Evolutionary conservation across 1,140 invertebrate species (phyloP), one percentile per base, ranked within the genome.

Genomic region (Bombus haemorrhoidalis): DNA sequence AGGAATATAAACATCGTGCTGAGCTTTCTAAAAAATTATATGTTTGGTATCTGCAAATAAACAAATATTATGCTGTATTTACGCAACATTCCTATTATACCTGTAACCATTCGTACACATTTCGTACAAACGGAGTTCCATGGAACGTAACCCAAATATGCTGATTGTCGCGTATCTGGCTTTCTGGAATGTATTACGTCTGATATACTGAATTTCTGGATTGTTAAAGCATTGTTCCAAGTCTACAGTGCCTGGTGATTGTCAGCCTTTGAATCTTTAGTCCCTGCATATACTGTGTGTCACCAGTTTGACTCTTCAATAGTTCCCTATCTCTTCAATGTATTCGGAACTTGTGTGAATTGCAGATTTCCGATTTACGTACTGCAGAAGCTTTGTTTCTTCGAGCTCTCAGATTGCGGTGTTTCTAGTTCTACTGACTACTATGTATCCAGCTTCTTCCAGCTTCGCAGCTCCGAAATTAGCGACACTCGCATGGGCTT

Each of bases 321-420:
- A 68, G 34, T 68, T 68, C 34, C 9, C 66, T 37, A 68, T 68
- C 66, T 68, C 66, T 32, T 68, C 18, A 12, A 68, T 39, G 68
- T 71, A 71, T 71, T 71, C 37, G 1, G 68, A 39, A 71, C 37
- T 71, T 71, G 34, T 71, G 37, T 37, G 68, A 71, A 71, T 71
- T 71, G 68, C 66, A 68, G 66, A 68, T 68, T 68, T 68, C 66
- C 34, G 66, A 68, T 68, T 68, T 68, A 34, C 66, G 66, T 68
- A 37, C 66, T 25, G 3, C 18, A 1, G 3, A 9, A 34, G 66
- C 66, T 68, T 68, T 68, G 66, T 68, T 68, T 68, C 66, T 68
- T 68, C 34, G 34, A 22, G 34, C 34, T 34, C 34, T 37, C 66
- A 22, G 66, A 68, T 68, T 68, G 34, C 18, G 18, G 34, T 22